Evolutionary conservation across 2,113 vertebrate genomes (phyloP).

Genomic region (Perca schrenkii): DNA sequence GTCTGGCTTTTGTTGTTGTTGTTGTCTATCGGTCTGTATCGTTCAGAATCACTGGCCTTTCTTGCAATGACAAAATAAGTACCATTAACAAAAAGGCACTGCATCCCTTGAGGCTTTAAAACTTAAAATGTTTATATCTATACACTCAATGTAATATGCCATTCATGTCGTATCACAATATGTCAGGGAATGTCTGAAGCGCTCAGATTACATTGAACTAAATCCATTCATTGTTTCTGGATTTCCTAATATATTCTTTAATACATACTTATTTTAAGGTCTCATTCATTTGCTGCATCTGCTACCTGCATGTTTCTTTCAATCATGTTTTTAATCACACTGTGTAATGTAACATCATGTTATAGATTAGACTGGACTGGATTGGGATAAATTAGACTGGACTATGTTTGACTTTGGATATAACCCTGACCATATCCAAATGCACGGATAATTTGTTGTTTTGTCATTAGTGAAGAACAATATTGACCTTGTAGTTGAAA

Average conservation of each 20-base stretch:
- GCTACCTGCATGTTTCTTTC: too few relatives aligned
- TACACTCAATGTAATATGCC: background rate
- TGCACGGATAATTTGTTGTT: too few relatives aligned
- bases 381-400: background rate
- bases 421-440: too few relatives aligned
- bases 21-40: constrained; percentile 9
- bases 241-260: background rate
- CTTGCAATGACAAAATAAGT: background rate
- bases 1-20: background rate
- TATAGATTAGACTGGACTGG: background rate
- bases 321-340: background rate
- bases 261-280: background rate
- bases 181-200: background rate
- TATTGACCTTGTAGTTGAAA: too few relatives aligned
- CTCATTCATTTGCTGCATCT: background rate
- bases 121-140: background rate
- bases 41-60: background rate
- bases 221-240: background rate
- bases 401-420: too few relatives aligned
- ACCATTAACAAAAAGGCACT: background rate
- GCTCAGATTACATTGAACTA: background rate
- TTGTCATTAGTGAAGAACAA: too few relatives aligned
- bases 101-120: background rate
- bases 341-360: background rate
- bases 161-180: background rate